A percentile compares a stretch with the other conserved stretches of the same genome.
phyloP scores from a whole-genome alignment of 2,113 vertebrate genomes.

The Pangasianodon gigas region DNA sequence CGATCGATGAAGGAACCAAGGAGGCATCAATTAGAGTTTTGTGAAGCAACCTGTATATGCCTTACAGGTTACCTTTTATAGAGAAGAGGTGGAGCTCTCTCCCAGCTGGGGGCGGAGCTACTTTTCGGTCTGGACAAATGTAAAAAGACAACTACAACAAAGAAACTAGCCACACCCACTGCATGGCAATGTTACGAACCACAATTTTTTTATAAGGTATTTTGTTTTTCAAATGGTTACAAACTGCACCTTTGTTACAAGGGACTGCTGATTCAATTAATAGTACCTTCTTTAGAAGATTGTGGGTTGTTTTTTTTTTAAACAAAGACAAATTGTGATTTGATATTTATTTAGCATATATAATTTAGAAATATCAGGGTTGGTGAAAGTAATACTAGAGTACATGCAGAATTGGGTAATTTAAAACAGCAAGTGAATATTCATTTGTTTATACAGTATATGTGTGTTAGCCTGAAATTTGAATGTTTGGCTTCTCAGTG shows the following conservation, averaged over 20 bases:
- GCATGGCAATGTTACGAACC: not conserved
- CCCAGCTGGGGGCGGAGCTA: not conserved
- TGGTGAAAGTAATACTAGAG: slow-evolving; percentile 31
- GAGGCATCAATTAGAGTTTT: not conserved
- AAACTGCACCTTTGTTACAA: not conserved
- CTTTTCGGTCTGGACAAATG: not conserved
- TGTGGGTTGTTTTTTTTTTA: not conserved
- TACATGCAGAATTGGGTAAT: slow-evolving; percentile 17
- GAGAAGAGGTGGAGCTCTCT: not conserved
- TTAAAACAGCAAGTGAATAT: slow-evolving; percentile 18
- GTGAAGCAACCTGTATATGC: not conserved
- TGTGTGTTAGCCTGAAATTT: slow-evolving; percentile 43
- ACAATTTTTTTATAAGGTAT: not conserved
- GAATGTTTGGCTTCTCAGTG: slow-evolving; percentile 49
- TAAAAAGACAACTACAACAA: not conserved
- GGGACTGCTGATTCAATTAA: not conserved
- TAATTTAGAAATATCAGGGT: slow-evolving; percentile 35
- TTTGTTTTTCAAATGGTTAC: not conserved
- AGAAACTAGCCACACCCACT: not conserved
- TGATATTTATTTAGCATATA: slow-evolving; percentile 46
- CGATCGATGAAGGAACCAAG: no score
- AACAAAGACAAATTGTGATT: slow-evolving; percentile 12
- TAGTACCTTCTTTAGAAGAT: not conserved
- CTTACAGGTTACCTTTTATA: not conserved
- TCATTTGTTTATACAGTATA: slow-evolving; percentile 26